Conservation (phyloP, 2,888 invertebrate species). For the Yponomeuta cagnagella region DNA sequence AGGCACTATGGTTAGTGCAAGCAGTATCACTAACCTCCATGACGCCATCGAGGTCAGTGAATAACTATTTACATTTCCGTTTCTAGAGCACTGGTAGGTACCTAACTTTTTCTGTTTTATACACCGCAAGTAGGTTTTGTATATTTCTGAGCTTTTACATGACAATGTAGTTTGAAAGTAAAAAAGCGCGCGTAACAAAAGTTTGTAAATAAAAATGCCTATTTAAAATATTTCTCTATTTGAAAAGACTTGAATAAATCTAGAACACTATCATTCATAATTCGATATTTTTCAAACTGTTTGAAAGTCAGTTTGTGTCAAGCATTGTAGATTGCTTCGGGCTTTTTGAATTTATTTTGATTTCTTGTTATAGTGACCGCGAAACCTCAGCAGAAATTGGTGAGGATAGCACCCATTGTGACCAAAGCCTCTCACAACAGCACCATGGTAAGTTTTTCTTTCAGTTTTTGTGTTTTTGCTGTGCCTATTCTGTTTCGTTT, state of each 20-base stretch:
- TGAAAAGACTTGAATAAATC: slow-evolving; percentile 21
- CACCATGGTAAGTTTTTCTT: slow-evolving; percentile 36
- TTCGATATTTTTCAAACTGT: slow-evolving; percentile 19
- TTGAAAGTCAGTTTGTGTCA: slow-evolving; percentile 18
- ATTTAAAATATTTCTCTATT: slow-evolving; percentile 22
- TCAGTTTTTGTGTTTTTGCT: too few relatives aligned
- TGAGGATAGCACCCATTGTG: slow-evolving; percentile 53
- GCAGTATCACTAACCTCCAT: too few relatives aligned
- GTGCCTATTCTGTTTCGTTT: too few relatives aligned
- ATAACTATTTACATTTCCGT: too few relatives aligned
- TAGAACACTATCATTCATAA: slow-evolving; percentile 21
- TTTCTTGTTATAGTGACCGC: slow-evolving; percentile 28
- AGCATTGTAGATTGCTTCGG: background rate
- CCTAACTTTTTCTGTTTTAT: background rate
- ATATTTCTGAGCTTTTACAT: too few relatives aligned
- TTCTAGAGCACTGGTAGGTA: too few relatives aligned
- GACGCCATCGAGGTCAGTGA: too few relatives aligned
- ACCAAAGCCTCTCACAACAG: slow-evolving; percentile 31
- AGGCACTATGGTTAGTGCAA: too few relatives aligned
- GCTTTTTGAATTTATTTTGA: slow-evolving; percentile 6
- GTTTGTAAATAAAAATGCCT: slow-evolving; percentile 14
- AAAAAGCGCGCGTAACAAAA: background rate
- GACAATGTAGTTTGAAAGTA: background rate
- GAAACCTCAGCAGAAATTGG: slow-evolving; percentile 51
- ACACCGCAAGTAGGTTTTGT: too few relatives aligned